A percentile compares a stretch with the other conserved stretches of the same genome.
These are phyloP conservation scores for Lerista edwardsae DNA, from an alignment of 2,797 vertebrate genomes.

Conservation along the genomic window DNA sequence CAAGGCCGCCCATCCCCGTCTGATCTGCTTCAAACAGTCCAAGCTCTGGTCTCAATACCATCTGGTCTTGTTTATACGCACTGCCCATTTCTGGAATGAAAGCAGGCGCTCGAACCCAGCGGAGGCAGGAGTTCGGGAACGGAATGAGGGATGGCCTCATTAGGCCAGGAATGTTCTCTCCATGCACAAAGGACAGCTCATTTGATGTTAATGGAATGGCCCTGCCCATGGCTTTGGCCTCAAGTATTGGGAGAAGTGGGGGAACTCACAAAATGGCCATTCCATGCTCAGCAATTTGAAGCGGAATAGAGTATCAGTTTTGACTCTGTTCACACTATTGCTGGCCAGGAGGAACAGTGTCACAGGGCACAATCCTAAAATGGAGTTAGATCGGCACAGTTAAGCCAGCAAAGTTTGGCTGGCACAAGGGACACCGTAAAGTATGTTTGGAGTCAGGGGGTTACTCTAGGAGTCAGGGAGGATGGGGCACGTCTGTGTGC, in stretches of 20 bases:
- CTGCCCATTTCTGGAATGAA: neutral
- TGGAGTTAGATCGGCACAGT: no score
- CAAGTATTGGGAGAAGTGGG: neutral
- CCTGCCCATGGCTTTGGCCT: neutral
- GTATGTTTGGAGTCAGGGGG: no score
- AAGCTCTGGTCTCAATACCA: slow-evolving; percentile 7
- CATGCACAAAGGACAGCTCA: neutral
- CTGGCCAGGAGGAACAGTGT: no score
- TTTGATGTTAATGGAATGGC: neutral
- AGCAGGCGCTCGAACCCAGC: neutral
- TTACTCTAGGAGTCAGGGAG: no score
- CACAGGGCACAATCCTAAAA: no score
- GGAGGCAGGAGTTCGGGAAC: slow-evolving; percentile 16
- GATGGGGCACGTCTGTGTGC: no score
- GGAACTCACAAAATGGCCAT: neutral
- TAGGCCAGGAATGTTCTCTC: neutral
- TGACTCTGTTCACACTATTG: neutral
- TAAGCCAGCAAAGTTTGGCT: no score
- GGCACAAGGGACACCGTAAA: no score
- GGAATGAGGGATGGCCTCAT: neutral
- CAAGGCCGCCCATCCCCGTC: neutral
- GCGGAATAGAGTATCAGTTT: neutral
- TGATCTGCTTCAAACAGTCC: neutral
- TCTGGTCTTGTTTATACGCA: slow-evolving; percentile 6
- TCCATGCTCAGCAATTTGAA: neutral